These are phyloP conservation scores for Girardinus metallicus DNA, from an alignment of 2,797 vertebrate species.

Conservation along the genomic window DNA sequence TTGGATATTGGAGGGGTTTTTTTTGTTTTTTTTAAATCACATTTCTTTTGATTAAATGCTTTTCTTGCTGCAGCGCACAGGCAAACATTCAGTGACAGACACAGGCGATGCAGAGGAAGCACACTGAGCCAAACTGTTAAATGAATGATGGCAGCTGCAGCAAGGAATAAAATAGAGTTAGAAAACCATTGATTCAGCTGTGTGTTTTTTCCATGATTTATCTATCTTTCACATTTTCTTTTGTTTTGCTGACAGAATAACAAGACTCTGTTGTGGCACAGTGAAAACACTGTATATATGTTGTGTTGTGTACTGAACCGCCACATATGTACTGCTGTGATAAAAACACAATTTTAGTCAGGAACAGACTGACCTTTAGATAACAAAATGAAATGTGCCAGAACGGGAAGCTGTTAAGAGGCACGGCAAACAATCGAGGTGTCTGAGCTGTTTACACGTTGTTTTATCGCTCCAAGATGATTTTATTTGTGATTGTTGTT, in stretches of 20 bases:
- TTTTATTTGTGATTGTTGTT: background rate
- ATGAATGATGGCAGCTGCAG: slow-evolving; percentile 40
- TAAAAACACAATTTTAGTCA: background rate
- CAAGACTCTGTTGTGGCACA: background rate
- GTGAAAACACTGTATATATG: background rate
- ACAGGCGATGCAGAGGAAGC: slow-evolving; percentile 11
- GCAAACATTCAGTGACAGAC: slow-evolving; percentile 25
- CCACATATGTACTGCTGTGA: slow-evolving; percentile 1
- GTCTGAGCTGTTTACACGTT: background rate
- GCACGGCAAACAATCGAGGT: background rate
- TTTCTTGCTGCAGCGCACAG: slow-evolving; percentile 4
- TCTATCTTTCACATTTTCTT: slow-evolving; percentile 24
- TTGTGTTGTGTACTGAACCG: background rate
- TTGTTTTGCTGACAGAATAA: slow-evolving; percentile 18
- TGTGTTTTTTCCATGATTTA: slow-evolving; percentile 21
- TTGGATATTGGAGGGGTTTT: background rate
- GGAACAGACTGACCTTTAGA: slow-evolving; percentile 4
- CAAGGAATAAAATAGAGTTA: slow-evolving; percentile 28
- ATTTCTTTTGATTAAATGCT: background rate
- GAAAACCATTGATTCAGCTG: slow-evolving; percentile 37
- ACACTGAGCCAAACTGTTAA: slow-evolving; percentile 27
- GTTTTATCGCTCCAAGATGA: background rate
- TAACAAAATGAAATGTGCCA: slow-evolving; percentile 10
- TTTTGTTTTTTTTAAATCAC: too few relatives aligned
- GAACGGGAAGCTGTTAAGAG: background rate